phyloP scores from a whole-genome alignment of 1,140 invertebrate genomes.

The Venustaconcha ellipsiformis region DNA sequence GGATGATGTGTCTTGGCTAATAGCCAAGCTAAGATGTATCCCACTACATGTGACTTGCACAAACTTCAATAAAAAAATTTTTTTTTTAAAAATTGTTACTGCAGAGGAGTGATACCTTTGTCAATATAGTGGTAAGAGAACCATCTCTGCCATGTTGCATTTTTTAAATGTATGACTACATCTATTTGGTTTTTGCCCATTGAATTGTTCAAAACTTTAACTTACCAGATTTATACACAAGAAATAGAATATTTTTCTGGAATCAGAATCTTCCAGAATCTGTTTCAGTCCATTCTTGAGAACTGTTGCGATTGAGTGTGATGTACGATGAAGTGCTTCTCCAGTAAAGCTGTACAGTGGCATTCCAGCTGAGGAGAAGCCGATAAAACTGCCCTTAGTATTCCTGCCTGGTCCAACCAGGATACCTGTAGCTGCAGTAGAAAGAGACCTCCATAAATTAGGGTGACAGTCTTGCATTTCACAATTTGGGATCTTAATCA shows the following conservation, averaged over 20 bases:
- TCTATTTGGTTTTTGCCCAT: too few species aligned
- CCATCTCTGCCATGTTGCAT: too few species aligned
- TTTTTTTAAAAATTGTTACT: too few species aligned
- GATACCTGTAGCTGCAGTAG: constrained; percentile 66
- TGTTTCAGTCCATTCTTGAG: constrained; percentile 67
- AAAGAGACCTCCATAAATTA: not conserved
- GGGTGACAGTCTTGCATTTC: not conserved
- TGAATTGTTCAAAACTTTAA: not conserved
- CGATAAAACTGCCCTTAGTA: constrained; percentile 70
- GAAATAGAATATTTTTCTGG: constrained; percentile 73
- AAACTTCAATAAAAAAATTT: too few species aligned
- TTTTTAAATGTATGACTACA: too few species aligned
- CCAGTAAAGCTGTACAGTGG: constrained; percentile 71
- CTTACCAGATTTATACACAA: constrained; percentile 72
- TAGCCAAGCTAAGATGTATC: too few species aligned
- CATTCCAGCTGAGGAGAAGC: constrained; percentile 69
- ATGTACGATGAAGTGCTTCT: constrained; percentile 70
- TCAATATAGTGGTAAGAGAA: too few species aligned
- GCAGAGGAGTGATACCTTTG: too few species aligned
- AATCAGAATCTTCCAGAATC: constrained; percentile 70
- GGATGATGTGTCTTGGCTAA: too few species aligned
- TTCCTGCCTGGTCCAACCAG: constrained; percentile 60
- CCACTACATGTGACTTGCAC: too few species aligned
- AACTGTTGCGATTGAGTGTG: constrained; percentile 65
- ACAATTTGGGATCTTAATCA: not conserved